Evolutionary conservation across 2,113 vertebrate genomes (phyloP).

Genomic region (Herpetotheres cachinnans): DNA sequence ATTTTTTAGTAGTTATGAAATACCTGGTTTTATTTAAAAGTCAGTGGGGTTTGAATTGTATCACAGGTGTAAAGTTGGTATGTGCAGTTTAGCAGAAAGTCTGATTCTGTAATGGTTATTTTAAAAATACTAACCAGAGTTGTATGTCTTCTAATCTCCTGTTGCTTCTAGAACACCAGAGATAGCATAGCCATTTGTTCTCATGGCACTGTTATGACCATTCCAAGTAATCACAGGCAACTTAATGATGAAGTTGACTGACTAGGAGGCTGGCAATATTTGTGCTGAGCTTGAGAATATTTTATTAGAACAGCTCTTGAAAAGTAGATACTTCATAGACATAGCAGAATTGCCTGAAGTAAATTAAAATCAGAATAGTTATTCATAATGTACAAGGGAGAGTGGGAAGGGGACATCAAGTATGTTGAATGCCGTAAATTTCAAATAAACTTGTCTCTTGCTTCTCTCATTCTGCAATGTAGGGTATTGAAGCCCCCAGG

Average conservation of each 20-base stretch:
- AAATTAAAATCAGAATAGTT: neutral
- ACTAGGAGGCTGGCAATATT: neutral
- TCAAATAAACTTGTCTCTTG: neutral
- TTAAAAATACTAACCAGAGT: neutral
- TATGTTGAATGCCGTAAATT: neutral
- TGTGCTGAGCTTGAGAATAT: neutral
- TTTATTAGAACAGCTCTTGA: neutral
- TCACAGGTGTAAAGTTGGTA: neutral
- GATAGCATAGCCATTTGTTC: neutral
- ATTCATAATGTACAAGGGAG: neutral
- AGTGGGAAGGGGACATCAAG: neutral
- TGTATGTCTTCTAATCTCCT: neutral
- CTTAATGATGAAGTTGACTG: neutral
- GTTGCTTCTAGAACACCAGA: neutral
- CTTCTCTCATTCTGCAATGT: neutral
- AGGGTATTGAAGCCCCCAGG: constrained; percentile 90
- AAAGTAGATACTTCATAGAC: neutral
- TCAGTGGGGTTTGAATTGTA: rapidly evolving
- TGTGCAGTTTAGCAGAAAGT: neutral
- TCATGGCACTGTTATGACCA: neutral
- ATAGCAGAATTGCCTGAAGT: neutral
- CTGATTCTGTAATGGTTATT: neutral
- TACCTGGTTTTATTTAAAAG: neutral
- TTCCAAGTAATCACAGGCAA: neutral
- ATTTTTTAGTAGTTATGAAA: neutral